Conservation (phyloP, 2,888 invertebrate species). For the Xylocampa areola region DNA sequence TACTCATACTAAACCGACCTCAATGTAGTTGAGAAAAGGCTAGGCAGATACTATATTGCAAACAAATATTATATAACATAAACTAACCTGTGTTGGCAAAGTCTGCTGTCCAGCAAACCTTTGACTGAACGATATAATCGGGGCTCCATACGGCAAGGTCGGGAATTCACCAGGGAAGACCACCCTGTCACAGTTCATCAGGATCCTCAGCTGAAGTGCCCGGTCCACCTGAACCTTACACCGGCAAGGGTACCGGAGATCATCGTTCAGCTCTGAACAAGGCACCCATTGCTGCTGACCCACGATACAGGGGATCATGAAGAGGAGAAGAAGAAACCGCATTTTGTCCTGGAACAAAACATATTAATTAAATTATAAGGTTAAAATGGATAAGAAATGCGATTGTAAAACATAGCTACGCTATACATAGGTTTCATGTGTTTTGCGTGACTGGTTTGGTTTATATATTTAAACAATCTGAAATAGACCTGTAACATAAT, state of each 20-base stretch:
- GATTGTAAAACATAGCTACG: too few relatives aligned
- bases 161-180: slow-evolving; percentile 95
- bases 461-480: too few relatives aligned
- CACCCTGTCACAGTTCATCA: slow-evolving; percentile 95
- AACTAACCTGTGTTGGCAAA: slow-evolving; percentile 93
- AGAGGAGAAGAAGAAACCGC: slow-evolving; percentile 77
- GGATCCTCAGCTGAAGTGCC: slow-evolving; percentile 86
- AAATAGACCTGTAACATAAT: too few relatives aligned
- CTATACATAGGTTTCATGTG: too few relatives aligned
- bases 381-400: too few relatives aligned
- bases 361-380: not conserved
- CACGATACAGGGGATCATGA: slow-evolving; percentile 70
- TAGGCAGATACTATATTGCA: too few relatives aligned
- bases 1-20: too few relatives aligned
- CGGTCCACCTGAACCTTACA: slow-evolving; percentile 87
- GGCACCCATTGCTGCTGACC: slow-evolving; percentile 91
- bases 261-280: slow-evolving; percentile 93
- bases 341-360: slow-evolving; percentile 71
- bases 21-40: too few relatives aligned
- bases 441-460: too few relatives aligned
- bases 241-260: slow-evolving; percentile 93
- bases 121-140: slow-evolving; percentile 94
- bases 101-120: slow-evolving; percentile 94
- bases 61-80: not conserved
- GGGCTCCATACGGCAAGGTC: slow-evolving; percentile 93